phyloP scores from a whole-genome alignment of 2,113 vertebrate genomes.

The Galbula dea region DNA sequence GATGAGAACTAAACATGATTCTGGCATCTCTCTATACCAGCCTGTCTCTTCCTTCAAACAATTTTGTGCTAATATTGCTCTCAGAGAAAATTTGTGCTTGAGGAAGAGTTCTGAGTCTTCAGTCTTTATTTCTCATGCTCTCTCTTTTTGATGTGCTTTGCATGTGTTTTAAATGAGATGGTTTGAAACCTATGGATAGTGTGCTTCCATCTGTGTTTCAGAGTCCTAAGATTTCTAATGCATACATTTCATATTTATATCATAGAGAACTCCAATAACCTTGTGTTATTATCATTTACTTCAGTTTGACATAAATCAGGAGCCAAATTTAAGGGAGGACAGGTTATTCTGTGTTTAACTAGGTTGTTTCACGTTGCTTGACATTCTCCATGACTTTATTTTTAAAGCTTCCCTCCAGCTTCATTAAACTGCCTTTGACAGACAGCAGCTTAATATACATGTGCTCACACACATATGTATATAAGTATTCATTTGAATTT shows the following conservation, averaged over 20 bases:
- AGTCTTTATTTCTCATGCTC: not conserved
- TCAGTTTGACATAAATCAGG: conserved; percentile 46
- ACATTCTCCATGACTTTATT: conserved; percentile 65
- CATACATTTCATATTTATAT: conserved; percentile 10
- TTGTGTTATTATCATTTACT: conserved; percentile 48
- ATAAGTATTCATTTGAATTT: conserved; percentile 23
- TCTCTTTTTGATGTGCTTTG: not conserved
- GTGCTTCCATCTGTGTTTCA: conserved; percentile 35
- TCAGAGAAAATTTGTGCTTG: not conserved
- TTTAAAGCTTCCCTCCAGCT: conserved; percentile 52
- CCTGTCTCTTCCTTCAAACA: not conserved
- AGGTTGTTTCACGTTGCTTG: conserved; percentile 30
- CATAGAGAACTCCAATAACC: conserved; percentile 23
- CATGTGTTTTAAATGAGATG: not conserved
- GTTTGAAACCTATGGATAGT: not conserved
- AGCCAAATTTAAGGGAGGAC: conserved; percentile 46
- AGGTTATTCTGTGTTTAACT: conserved; percentile 55
- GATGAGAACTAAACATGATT: not conserved
- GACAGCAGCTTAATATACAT: conserved; percentile 28
- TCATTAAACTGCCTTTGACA: conserved; percentile 60
- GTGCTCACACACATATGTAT: not conserved
- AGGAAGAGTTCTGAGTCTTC: not conserved
- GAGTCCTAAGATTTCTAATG: conserved; percentile 24
- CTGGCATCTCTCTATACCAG: not conserved
- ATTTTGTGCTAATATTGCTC: not conserved